These are phyloP conservation scores for Oryzias dopingdopingensis DNA, from an alignment of 2,797 vertebrate genomes.

Conservation along the genomic window DNA sequence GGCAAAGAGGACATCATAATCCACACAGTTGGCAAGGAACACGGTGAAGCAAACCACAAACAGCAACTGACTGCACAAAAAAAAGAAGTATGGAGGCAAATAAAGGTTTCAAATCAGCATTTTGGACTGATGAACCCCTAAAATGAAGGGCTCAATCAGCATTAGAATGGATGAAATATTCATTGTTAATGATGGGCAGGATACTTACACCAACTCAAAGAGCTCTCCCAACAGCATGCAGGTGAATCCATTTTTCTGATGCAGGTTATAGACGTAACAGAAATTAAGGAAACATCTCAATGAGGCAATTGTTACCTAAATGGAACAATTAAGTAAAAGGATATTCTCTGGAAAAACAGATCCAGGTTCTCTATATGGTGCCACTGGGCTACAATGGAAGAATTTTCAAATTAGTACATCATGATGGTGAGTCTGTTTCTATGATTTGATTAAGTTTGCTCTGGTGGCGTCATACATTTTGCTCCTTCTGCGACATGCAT, in stretches of 20 bases:
- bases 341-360: slow-evolving; percentile 99
- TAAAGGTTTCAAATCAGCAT: slow-evolving; percentile 1
- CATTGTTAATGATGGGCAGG: neutral
- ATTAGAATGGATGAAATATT: neutral
- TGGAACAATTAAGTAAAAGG: slow-evolving; percentile 77
- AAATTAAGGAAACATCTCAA: slow-evolving; percentile 76
- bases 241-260: slow-evolving; percentile 99
- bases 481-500: slow-evolving; percentile 94
- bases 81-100: neutral
- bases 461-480: slow-evolving; percentile 82
- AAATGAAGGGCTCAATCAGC: neutral
- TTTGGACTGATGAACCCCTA: neutral
- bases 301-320: neutral
- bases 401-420: slow-evolving; percentile 10
- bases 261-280: slow-evolving; percentile 91
- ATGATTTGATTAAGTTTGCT: slow-evolving; percentile 19
- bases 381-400: slow-evolving; percentile 86
- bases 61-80: slow-evolving; percentile 88
- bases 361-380: slow-evolving; percentile 99
- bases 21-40: slow-evolving; percentile 97
- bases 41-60: slow-evolving; percentile 97
- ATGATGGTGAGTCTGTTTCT: neutral
- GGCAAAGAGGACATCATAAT: slow-evolving; percentile 98
- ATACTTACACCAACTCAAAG: slow-evolving; percentile 95
- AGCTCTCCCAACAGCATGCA: slow-evolving; percentile 97